phyloP scores from a whole-genome alignment of 2,113 vertebrate genomes.

The Leptobrachium leishanense region DNA sequence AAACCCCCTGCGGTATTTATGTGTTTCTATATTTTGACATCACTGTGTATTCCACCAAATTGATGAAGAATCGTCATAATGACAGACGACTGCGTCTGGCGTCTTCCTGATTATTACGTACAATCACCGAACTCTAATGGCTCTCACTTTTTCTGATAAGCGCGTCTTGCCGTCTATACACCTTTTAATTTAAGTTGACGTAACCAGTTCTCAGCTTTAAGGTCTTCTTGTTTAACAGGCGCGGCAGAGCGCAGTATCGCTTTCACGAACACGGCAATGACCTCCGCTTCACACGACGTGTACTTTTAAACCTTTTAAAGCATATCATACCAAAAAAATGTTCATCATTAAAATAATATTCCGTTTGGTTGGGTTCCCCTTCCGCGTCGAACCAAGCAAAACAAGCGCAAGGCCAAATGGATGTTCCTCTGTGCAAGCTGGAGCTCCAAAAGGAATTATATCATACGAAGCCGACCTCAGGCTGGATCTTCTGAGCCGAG shows the following conservation, averaged over 20 bases:
- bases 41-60: no score
- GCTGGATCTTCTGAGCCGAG: background rate
- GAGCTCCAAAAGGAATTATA: background rate
- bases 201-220: background rate
- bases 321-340: conserved; percentile 34
- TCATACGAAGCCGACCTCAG: background rate
- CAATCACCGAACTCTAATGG: no score
- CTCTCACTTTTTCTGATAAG: no score
- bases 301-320: conserved; percentile 39
- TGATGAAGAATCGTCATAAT: no score
- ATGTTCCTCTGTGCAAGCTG: conserved; percentile 12
- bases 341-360: conserved; percentile 46
- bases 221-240: background rate
- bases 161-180: no score
- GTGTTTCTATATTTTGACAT: no score
- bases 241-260: background rate
- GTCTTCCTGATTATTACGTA: no score
- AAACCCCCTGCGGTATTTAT: no score
- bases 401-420: conserved; percentile 33
- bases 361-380: conserved; percentile 24
- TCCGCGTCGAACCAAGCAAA: conserved; percentile 20
- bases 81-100: no score
- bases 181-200: background rate
- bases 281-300: conserved; percentile 19
- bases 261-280: background rate